Evolutionary conservation across 2,113 vertebrate genomes (phyloP), one percentile per base, ranked within the genome.

Genomic region (Calonectris borealis): DNA sequence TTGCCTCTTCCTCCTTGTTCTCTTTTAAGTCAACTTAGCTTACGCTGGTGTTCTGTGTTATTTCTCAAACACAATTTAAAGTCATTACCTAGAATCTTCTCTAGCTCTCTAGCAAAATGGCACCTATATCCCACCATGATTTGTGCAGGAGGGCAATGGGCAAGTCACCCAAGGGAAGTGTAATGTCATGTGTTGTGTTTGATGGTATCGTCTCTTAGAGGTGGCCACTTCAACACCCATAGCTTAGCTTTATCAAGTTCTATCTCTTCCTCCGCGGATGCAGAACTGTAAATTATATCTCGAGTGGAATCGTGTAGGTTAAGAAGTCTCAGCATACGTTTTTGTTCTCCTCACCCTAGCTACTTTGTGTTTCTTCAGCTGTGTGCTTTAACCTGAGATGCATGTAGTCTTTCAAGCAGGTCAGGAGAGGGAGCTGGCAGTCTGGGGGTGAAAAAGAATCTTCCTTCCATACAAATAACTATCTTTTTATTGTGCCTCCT

Each of bases 361-460:
- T 86, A 5, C 52, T 83, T 83, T 0, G 0, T 66, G 14, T 81
- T 94, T 68, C 19, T 54, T 73, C 32, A 5, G 10, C 44, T 75
- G 34, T 26, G 7, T 80, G 38, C 44, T 81, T 58, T 65, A 84
- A 48, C 19, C n/a, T 32, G 31, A 83, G 46, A 6, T 62, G n/a
- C 58, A 6, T 94, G 93, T 76, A 96, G 29, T 96, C 72, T 94
- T 93, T 76, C 58, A 77, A 25, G 70, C 62, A 76, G n/a, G 72
- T 96, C 94, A 88, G 92, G 72, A 92, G 90, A 26, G 94, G 94
- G 88, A 97, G 94, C 96, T 92, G 86, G 38, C 34, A 86, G 80
- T 76, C 78, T 65, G 76, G 75, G 91, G 93, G 96, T 78, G 79
- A 32, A 86, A 95, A 91, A n/a, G 38, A 66, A 40, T 78, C 34